These are phyloP conservation scores for Lasius fuliginosus DNA, from an alignment of 2,888 invertebrate species.

Conservation along the genomic window DNA sequence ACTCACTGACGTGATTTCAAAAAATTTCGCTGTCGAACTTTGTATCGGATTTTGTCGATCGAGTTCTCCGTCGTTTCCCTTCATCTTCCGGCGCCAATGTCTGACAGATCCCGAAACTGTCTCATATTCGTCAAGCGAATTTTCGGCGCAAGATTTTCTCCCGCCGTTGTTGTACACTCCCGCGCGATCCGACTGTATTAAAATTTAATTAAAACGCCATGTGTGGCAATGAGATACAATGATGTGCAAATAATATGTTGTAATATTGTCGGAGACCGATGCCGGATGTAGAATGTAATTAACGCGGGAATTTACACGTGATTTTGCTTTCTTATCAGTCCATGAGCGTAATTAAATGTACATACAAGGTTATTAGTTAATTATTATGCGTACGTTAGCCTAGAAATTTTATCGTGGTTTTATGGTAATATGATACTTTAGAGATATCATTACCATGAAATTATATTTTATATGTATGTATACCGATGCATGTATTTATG, in stretches of 20 bases:
- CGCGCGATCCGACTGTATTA: background rate
- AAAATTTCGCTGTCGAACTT: slow-evolving; percentile 54
- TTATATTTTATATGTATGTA: background rate
- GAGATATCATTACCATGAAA: background rate
- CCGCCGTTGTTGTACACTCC: background rate
- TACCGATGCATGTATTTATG: background rate
- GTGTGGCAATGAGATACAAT: slow-evolving; percentile 5
- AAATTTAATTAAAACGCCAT: slow-evolving; percentile 35
- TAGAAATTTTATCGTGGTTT: slow-evolving; percentile 17
- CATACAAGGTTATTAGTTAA: slow-evolving; percentile 11
- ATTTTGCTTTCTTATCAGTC: slow-evolving; percentile 8
- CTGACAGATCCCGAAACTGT: slow-evolving; percentile 49
- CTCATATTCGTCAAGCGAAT: slow-evolving; percentile 45
- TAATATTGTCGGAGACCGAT: slow-evolving; percentile 1
- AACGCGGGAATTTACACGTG: slow-evolving; percentile 8
- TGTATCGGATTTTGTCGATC: slow-evolving; percentile 54
- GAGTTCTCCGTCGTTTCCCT: slow-evolving; percentile 32
- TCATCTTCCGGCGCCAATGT: slow-evolving; percentile 31
- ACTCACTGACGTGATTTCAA: slow-evolving; percentile 62
- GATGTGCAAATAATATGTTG: slow-evolving; percentile 17
- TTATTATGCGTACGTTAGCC: background rate
- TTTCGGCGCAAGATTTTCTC: slow-evolving; percentile 25
- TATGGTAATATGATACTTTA: background rate
- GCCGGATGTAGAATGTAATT: slow-evolving; percentile 18
- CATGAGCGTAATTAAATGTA: slow-evolving; percentile 22